Base-by-base conservation (phyloP, 2,888 invertebrate genomes). In the Tenthredo scrophulariae region DNA sequence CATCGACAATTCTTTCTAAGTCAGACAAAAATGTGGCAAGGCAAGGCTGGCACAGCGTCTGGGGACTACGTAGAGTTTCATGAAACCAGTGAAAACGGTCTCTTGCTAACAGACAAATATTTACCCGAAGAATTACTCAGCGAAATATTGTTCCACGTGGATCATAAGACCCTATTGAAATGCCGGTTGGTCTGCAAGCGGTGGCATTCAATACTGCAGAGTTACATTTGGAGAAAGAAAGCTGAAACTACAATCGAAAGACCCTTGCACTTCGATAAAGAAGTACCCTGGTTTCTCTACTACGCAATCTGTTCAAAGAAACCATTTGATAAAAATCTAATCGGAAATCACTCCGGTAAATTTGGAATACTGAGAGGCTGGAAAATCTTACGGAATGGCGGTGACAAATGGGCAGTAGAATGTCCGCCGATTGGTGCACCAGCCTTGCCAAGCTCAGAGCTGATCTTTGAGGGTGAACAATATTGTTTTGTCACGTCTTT, bases 401-500 rank as follows among this genome's bases (percentile, higher is more conserved):
- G 94, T 4, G 91, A 94, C 90, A 89, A 91, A 29, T 95, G 95
- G 93, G 89, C 4, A 84, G 91, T 95, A 18, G 95, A 95, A 91
- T 87, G 91, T 86, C 93, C 93, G 43, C 95, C 95, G 1, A 3
- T 54, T 2, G 95, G 94, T 18, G 91, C 92, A 70, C 93, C 94
- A 83, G 91, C 91, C 2, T 87, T 95, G 50, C 94, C 94, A 1
- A 50, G 86, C 50, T 89, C 91, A 85, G 91, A 93, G 70, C 92
- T 93, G 15, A 92, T 94, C 26, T 94, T 94, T 87, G 90, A 93
- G 85, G 93, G 92, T 1, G 89, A 91, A 82, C 91, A 91, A 13
- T 90, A 90, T 84, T 95, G 95, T 89, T 95, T 95, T 91, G 94
- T 93, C 2, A 95, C 95, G n/a, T 95, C 95, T 1, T 95, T 92